phyloP scores from a whole-genome alignment of 2,888 invertebrate genomes.

The Crepidodera aurea region DNA sequence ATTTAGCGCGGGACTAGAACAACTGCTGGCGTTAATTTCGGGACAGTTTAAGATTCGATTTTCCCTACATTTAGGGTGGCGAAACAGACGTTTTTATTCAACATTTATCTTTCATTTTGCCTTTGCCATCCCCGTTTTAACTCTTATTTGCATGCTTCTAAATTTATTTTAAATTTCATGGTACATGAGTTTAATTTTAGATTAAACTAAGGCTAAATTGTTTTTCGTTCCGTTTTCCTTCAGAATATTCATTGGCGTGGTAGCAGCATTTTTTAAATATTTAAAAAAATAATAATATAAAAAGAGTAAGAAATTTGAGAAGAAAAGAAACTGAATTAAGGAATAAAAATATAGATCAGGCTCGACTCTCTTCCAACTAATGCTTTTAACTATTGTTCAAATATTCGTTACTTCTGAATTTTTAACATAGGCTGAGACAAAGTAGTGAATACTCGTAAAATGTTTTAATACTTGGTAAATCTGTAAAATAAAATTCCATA shows the following conservation, averaged over 20 bases:
- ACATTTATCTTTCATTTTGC: slow-evolving; percentile 30
- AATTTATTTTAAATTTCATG: slow-evolving; percentile 41
- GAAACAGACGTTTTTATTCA: slow-evolving; percentile 30
- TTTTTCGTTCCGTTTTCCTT: slow-evolving; percentile 33
- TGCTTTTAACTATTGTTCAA: neutral
- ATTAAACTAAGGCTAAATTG: slow-evolving; percentile 39
- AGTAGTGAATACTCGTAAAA: no score
- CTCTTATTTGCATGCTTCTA: slow-evolving; percentile 30
- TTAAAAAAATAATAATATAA: neutral
- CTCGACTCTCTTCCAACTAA: neutral
- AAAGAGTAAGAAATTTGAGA: neutral
- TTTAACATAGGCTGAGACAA: no score
- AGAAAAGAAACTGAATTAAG: no score
- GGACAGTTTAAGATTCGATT: slow-evolving; percentile 28
- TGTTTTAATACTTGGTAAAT: no score
- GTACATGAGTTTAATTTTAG: slow-evolving; percentile 40
- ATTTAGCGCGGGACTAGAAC: slow-evolving; percentile 12
- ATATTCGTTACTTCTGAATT: no score
- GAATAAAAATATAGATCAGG: no score
- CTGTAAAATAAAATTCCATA: no score
- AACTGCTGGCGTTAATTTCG: slow-evolving; percentile 25
- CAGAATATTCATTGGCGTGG: slow-evolving; percentile 10
- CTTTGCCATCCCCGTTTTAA: slow-evolving; percentile 9
- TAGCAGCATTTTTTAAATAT: neutral
- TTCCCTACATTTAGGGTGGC: slow-evolving; percentile 21